A percentile compares a stretch with the other conserved stretches of the same genome.
Evolutionary conservation across 1,140 invertebrate genomes (phyloP).

Genomic region (Drosophila setifemur): DNA sequence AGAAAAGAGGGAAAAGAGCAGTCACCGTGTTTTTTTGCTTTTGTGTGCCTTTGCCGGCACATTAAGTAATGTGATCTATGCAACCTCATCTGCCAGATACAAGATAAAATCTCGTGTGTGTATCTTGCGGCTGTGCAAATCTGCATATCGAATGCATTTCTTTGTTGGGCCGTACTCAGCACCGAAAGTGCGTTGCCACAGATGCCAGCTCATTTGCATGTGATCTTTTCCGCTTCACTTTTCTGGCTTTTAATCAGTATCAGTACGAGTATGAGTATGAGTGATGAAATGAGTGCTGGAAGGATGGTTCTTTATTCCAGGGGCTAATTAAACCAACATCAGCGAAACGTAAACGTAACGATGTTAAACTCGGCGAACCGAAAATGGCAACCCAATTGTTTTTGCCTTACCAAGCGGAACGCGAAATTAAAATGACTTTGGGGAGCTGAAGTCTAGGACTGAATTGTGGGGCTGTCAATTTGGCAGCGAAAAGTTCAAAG

Average conservation of each 20-base stretch:
- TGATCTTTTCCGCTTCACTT: slow-evolving; percentile 10
- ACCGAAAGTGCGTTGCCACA: slow-evolving; percentile 51
- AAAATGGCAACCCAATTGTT: slow-evolving; percentile 69
- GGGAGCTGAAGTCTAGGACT: slow-evolving; percentile 29
- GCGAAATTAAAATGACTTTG: slow-evolving; percentile 68
- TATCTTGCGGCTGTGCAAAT: slow-evolving; percentile 60
- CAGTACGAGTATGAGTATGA: background rate
- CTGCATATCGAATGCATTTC: slow-evolving; percentile 75
- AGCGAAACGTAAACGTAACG: slow-evolving; percentile 57
- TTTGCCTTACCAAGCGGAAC: slow-evolving; percentile 60
- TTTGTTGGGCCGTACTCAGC: slow-evolving; percentile 31
- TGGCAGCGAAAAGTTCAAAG: slow-evolving; percentile 13
- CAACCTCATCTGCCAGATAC: slow-evolving; percentile 44
- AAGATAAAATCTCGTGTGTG: slow-evolving; percentile 31
- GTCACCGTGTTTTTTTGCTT: slow-evolving; percentile 1
- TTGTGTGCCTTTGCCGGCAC: slow-evolving; percentile 36
- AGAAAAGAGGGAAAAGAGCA: slow-evolving; percentile 52
- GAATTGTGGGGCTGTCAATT: slow-evolving; percentile 9
- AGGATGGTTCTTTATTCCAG: slow-evolving; percentile 18
- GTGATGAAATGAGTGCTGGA: background rate
- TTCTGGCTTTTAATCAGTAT: background rate
- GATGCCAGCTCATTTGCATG: slow-evolving; percentile 57
- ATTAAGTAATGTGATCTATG: slow-evolving; percentile 78
- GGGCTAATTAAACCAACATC: slow-evolving; percentile 56
- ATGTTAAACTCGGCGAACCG: slow-evolving; percentile 56